These are phyloP conservation scores for Fukomys damarensis DNA, from an alignment of 2,113 vertebrate genomes.

Conservation along the genomic window DNA sequence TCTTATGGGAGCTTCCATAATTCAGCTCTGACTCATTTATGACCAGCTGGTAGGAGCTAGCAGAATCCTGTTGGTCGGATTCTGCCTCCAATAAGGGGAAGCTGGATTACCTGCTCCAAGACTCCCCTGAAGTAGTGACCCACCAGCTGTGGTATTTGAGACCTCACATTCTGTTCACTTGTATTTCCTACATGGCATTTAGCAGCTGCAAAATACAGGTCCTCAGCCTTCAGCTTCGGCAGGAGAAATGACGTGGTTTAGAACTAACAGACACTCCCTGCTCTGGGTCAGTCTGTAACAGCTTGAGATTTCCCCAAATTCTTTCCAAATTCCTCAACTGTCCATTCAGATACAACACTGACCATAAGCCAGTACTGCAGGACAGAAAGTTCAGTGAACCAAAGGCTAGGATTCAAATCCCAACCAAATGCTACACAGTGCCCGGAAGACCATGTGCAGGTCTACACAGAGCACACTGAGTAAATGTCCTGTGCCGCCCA, in stretches of 20 bases:
- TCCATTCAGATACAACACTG: background rate
- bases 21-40: too few relatives aligned
- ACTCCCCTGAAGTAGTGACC: background rate
- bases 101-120: background rate
- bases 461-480: background rate
- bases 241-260: background rate
- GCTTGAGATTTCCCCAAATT: background rate
- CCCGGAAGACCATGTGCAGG: background rate
- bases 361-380: background rate
- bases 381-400: background rate
- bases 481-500: background rate
- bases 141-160: background rate
- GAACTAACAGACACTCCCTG: background rate
- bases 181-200: background rate
- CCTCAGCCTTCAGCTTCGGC: background rate
- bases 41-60: background rate
- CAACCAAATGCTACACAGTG: background rate
- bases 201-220: background rate
- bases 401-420: background rate
- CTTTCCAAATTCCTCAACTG: background rate
- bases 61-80: background rate
- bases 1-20: background rate
- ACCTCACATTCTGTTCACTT: accelerated
- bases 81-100: too few relatives aligned
- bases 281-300: background rate